Percentiles rank a stretch among this genome's conserved stretches.
Conservation (phyloP, 2,888 invertebrate genomes). For the Morpho deidamia region DNA sequence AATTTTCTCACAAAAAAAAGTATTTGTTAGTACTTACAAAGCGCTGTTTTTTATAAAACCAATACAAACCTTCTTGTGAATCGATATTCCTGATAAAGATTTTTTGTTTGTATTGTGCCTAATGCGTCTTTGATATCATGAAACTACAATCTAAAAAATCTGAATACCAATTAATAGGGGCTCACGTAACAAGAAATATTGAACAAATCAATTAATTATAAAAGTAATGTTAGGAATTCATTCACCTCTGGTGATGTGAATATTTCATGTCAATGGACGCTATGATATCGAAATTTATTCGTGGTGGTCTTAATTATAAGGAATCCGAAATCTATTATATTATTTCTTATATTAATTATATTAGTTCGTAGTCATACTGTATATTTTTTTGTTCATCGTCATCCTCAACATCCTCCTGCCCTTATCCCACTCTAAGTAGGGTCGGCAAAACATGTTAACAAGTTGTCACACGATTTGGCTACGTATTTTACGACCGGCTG, state of each 20-base stretch:
- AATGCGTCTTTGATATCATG: not conserved
- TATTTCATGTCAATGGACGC: slow-evolving; percentile 19
- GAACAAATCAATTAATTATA: slow-evolving; percentile 65
- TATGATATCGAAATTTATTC: slow-evolving; percentile 23
- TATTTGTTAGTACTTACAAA: too few relatives aligned
- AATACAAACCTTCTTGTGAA: too few relatives aligned
- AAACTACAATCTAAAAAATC: slow-evolving; percentile 10
- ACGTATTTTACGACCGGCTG: too few relatives aligned
- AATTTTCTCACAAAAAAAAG: too few relatives aligned
- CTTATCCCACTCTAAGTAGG: too few relatives aligned
- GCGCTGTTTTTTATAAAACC: too few relatives aligned
- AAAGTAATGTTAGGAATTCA: slow-evolving; percentile 70
- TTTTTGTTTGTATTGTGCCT: not conserved
- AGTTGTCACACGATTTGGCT: too few relatives aligned
- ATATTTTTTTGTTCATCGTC: too few relatives aligned
- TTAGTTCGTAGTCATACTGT: too few relatives aligned
- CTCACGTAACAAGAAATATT: slow-evolving; percentile 68
- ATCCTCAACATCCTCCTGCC: too few relatives aligned
- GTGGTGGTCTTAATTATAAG: slow-evolving; percentile 6
- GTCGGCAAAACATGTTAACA: too few relatives aligned
- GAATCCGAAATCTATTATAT: too few relatives aligned
- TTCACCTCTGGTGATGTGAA: slow-evolving; percentile 61
- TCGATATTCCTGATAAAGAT: not conserved
- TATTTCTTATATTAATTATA: not conserved
- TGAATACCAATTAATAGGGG: slow-evolving; percentile 62